Evolutionary conservation across 2,888 invertebrate genomes (phyloP).

Genomic region (Abrostola tripartita): DNA sequence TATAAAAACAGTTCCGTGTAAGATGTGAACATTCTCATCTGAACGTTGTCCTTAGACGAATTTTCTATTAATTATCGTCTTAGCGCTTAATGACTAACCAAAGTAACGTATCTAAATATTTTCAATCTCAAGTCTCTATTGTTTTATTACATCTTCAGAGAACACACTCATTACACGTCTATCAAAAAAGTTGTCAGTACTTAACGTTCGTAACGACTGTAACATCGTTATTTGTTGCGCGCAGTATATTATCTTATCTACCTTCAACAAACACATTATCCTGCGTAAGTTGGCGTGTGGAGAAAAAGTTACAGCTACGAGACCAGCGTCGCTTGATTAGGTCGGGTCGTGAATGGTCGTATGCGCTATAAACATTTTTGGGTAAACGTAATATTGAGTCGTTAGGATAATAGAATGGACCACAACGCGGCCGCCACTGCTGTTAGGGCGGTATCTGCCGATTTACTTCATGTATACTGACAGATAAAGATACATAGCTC

Average conservation of each 20-base stretch:
- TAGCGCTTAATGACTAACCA: no score
- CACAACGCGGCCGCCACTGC: slow-evolving; percentile 58
- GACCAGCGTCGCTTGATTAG: slow-evolving; percentile 81
- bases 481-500: slow-evolving; percentile 61
- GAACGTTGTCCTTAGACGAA: no score
- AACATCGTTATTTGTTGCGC: slow-evolving; percentile 38
- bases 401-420: slow-evolving; percentile 85
- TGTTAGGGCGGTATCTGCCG: slow-evolving; percentile 54
- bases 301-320: slow-evolving; percentile 62
- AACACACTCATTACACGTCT: background rate
- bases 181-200: slow-evolving; percentile 21
- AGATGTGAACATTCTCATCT: no score
- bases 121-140: no score
- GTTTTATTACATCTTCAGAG: background rate
- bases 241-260: slow-evolving; percentile 52
- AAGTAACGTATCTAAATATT: no score
- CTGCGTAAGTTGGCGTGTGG: slow-evolving; percentile 54
- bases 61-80: no score
- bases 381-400: slow-evolving; percentile 85
- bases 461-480: slow-evolving; percentile 67
- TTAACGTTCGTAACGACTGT: slow-evolving; percentile 42
- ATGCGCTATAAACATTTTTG: slow-evolving; percentile 83
- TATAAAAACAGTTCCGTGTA: no score
- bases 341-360: slow-evolving; percentile 74
- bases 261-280: slow-evolving; percentile 56